phyloP scores from a whole-genome alignment of 2,113 vertebrate genomes.

The Gymnocephalus cernua region DNA sequence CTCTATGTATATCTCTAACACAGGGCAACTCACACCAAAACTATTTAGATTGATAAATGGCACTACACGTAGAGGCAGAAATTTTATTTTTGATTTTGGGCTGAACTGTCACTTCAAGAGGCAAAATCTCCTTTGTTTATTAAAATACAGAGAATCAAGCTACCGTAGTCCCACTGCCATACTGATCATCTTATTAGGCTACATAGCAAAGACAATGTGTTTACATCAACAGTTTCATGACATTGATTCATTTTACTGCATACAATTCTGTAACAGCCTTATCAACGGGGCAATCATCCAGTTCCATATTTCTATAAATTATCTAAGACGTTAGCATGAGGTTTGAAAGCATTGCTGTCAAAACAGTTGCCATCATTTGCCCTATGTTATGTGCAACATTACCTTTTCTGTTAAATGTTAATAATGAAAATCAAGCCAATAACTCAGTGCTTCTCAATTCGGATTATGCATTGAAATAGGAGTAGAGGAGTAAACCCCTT shows the following conservation, averaged over 20 bases:
- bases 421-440: background rate
- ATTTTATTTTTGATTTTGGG: too few relatives aligned
- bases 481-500: background rate
- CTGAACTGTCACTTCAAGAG: background rate
- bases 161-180: background rate
- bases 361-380: background rate
- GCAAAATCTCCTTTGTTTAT: background rate
- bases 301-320: background rate
- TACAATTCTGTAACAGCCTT: background rate
- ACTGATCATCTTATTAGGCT: background rate
- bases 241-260: background rate
- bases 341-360: background rate
- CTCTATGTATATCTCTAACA: too few relatives aligned
- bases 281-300: background rate
- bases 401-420: background rate
- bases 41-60: too few relatives aligned
- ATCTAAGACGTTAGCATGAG: background rate
- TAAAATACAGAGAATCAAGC: background rate
- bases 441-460: background rate
- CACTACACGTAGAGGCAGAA: too few relatives aligned
- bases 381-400: background rate
- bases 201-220: background rate
- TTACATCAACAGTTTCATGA: background rate
- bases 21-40: too few relatives aligned
- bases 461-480: background rate